Evolutionary conservation across 2,797 vertebrate species (phyloP).

Genomic region (Xerus rutilus): DNA sequence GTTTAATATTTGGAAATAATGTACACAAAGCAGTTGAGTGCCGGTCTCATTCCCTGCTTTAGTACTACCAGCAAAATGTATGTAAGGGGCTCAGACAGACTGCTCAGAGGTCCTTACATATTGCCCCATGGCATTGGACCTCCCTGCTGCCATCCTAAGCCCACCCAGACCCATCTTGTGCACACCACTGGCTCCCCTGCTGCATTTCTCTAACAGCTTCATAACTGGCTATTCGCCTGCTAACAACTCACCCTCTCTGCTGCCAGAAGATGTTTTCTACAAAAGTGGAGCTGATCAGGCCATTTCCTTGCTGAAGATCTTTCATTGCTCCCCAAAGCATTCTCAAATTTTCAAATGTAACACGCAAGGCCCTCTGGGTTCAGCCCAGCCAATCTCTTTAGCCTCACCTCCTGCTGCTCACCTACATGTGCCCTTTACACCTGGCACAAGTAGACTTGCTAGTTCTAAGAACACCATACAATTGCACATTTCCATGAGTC

Average conservation of each 20-base stretch:
- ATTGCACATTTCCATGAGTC: background rate
- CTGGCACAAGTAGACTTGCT: background rate
- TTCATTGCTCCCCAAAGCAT: background rate
- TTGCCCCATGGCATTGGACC: background rate
- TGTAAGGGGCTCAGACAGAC: background rate
- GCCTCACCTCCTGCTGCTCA: constrained; percentile 43
- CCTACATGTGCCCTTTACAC: background rate
- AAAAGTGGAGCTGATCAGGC: background rate
- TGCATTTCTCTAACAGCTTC: background rate
- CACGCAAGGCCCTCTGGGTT: background rate
- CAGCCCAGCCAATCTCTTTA: background rate
- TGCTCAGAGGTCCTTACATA: too few relatives aligned
- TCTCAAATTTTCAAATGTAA: background rate
- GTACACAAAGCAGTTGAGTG: constrained; percentile 16
- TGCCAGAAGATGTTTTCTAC: constrained; percentile 4
- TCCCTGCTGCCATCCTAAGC: background rate
- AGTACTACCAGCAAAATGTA: background rate
- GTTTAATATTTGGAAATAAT: constrained; percentile 66
- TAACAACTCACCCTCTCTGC: background rate
- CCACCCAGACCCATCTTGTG: background rate
- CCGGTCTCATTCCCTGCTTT: constrained; percentile 1
- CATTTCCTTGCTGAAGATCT: background rate
- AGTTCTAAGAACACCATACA: background rate
- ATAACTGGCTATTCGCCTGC: background rate
- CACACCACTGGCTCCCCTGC: background rate